Evolutionary conservation across 2,797 vertebrate species (phyloP), one percentile per base, ranked within the genome.

Genomic region (Argyrosomus regius): DNA sequence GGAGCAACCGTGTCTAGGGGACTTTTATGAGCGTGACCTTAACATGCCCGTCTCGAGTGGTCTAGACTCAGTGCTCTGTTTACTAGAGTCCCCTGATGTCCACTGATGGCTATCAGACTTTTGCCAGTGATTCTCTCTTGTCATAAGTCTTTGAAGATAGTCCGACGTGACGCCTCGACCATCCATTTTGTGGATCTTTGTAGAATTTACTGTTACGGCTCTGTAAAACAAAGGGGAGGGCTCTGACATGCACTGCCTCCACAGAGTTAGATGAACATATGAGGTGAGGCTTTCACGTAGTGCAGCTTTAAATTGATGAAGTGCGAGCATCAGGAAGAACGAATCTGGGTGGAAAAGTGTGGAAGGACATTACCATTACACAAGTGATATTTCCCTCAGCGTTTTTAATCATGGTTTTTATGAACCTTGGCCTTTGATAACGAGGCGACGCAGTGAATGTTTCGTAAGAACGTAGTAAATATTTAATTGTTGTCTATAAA

Each of bases 21-120:
- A 77, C 77, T 84, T 94, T 93, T 91, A 93, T 87, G 91, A 93
- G 86, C n/a, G 20, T 91, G 90, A 93, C 92, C 91, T 82, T 80
- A 84, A 91, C 89, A 85, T 87, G 90, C 85, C 88, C 79, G 83
- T 92, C 90, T 91, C 77, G 64, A 90, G 81, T 39, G 87, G 88
- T 91, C 89, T 89, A 81, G 91, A 93, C 91, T 88, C 84, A 18
- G 65, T 13, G 22, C 75, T 88, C 46, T 22, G 31, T 92, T 90
- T 90, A 90, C 88, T 83, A 77, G 82, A 79, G 80, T 80, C 83
- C 79, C 74, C 35, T 9, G 35, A 39, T 43, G 9, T 81, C 75
- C 75, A 18, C 82, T 88, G 81, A 87, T 82, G 82, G 80, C 83
- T 62, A 77, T 89, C 84, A 84, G 84, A 85, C 83, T 78, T 72